Base-by-base conservation (phyloP, 2,888 invertebrate species). In the Gonocerus acuteangulatus region DNA sequence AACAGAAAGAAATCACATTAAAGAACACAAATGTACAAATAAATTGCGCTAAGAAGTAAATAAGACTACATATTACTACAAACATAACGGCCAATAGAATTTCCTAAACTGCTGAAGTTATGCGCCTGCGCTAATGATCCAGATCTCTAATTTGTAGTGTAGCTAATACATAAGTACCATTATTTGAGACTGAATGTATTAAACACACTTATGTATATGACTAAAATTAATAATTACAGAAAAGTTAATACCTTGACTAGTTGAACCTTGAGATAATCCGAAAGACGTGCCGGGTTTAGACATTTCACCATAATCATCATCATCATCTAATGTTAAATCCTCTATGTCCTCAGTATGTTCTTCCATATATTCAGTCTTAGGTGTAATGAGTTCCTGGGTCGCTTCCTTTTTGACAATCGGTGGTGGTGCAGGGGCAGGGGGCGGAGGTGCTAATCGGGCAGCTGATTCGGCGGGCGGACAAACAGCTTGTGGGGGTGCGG, bases 231-330 rank as follows among this genome's bases (percentile, higher is more conserved):
- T n/a, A n/a, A n/a, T n/a, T n/a, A n/a, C n/a, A n/a, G 27, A 27
- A 27, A 27, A 6, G 9, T 27, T 6, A 6, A 27, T 49, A 61
- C 47, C 57, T 56, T 62, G 62, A 62, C 62, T 62, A 62, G 62
- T 58, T 16, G 56, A 57, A 19, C 62, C 60, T 22, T 59, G 62
- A 39, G 51, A 48, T 27, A 62, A 32, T 16, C 52, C 80, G 51
- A 60, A 65, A 56, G 77, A 77, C 70, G 86, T 85, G 73, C 86
- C 86, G 70, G 86, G 84, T 74, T 81, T 80, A 75, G 84, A 85
- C 75, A 87, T 83, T 72, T 84, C 82, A 71, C 75, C 76, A 74
- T 76, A 74, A 66, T 90, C 89, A 73, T 90, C 87, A 71, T 87
- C 70, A 54, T 71, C 71, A 47, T 71, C 87, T 64, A 87, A 76